Evolutionary conservation across 2,113 vertebrate genomes (phyloP), one percentile per base, ranked within the genome.

Genomic region (Nymphicus hollandicus): DNA sequence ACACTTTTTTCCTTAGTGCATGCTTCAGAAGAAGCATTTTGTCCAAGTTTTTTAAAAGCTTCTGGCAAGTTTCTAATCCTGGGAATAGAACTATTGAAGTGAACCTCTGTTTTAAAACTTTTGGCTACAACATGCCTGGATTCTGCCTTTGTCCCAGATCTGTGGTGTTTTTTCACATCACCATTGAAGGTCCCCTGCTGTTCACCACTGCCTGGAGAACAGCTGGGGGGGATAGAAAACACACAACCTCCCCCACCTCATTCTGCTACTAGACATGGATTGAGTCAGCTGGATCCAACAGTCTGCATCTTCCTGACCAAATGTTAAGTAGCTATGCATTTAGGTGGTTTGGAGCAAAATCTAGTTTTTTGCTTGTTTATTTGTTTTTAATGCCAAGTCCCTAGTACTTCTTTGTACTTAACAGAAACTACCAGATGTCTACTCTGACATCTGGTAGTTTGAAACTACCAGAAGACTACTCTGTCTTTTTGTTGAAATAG

Each of bases 81-180:
- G 11, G 41, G 53, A 86, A 37, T 3, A 52, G 58, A 72, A 35
- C 8, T n/a, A 11, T 2, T 61, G 29, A 89, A 64, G 46, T 52
- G 35, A 82, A 35, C 79, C 10, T 65, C 27, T 74, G 2, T 61
- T 94, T 90, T 23, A 86, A 78, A 46, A 6, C 7, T 78, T 49
- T 52, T 31, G 41, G 17, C 55, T 77, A 10, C 27, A 70, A 14
- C 22, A 7, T 7, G 22, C 28, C 46, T 43, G 35, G 17, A n/a
- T 27, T 78, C 68, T 87, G 50, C 55, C 55, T 87, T 37, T 58
- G 29, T 77, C 49, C 16, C 44, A 65, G 29, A 29, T 1, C 11
- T 0, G 0, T 0, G 0, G 3, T 44, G 13, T 13, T 82, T 61
- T n/a, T n/a, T 49, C 46, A 12, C n/a, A 19, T 25, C 6, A 2